Conservation (phyloP, 2,888 invertebrate species). For the Monoplex corrugatus region DNA sequence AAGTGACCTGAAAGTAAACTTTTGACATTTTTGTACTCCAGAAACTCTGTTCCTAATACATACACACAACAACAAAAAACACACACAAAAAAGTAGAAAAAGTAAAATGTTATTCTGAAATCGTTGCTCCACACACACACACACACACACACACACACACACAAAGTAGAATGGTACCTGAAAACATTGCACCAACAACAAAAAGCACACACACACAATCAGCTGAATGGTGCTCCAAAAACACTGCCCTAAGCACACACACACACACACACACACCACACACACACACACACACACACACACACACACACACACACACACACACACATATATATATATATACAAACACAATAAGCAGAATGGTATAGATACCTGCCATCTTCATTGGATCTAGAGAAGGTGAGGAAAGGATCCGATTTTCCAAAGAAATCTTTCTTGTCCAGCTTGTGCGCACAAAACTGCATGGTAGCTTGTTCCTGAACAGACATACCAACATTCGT, state of each 20-base stretch:
- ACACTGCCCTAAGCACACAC: too few relatives aligned
- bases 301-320: neutral
- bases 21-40: too few relatives aligned
- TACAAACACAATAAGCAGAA: neutral
- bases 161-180: too few relatives aligned
- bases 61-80: too few relatives aligned
- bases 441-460: constrained; percentile 81
- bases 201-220: too few relatives aligned
- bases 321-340: neutral
- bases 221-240: too few relatives aligned
- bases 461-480: constrained; percentile 81
- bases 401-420: constrained; percentile 83
- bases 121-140: too few relatives aligned
- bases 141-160: too few relatives aligned
- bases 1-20: too few relatives aligned
- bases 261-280: neutral
- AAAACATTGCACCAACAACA: constrained; percentile 79
- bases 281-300: neutral
- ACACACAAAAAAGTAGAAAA: too few relatives aligned
- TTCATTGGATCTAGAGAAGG: constrained; percentile 82
- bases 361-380: constrained; percentile 80
- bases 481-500: neutral
- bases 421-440: constrained; percentile 84
- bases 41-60: too few relatives aligned
- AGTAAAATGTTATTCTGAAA: too few relatives aligned